phyloP scores from a whole-genome alignment of 2,888 invertebrate species.

The Leucophenga montana region DNA sequence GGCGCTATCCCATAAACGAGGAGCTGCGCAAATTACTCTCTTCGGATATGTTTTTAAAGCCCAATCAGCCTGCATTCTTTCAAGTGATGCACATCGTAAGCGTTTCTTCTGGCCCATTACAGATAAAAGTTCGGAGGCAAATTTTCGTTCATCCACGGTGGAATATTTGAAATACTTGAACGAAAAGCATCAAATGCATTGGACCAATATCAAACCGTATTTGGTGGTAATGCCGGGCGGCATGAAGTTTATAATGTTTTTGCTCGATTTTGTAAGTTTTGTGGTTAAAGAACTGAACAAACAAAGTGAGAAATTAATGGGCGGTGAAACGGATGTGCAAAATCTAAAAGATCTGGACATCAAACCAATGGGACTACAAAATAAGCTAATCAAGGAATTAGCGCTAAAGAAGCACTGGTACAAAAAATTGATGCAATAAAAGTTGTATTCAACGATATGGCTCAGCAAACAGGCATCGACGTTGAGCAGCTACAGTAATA shows the following conservation, averaged over 20 bases:
- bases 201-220: constrained; percentile 69
- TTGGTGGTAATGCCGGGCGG: constrained; percentile 72
- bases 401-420: constrained; percentile 53
- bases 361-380: constrained; percentile 53
- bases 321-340: constrained; percentile 41
- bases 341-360: constrained; percentile 39
- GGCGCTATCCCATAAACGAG: constrained; percentile 57
- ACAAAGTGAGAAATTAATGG: constrained; percentile 60
- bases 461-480: constrained; percentile 40
- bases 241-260: constrained; percentile 69
- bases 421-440: constrained; percentile 48
- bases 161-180: constrained; percentile 70
- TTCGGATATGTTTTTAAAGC: constrained; percentile 71
- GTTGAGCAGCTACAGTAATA: constrained; percentile 48
- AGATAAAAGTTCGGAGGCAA: constrained; percentile 69
- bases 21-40: constrained; percentile 62
- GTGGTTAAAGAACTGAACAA: constrained; percentile 65
- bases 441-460: constrained; percentile 45
- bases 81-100: constrained; percentile 71
- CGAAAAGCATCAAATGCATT: constrained; percentile 68
- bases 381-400: constrained; percentile 60
- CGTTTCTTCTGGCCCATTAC: constrained; percentile 72
- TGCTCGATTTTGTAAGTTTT: constrained; percentile 66
- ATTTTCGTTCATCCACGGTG: constrained; percentile 68
- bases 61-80: constrained; percentile 70